Base-by-base conservation (phyloP, 2,888 invertebrate species). In the Loripinus fragilis region DNA sequence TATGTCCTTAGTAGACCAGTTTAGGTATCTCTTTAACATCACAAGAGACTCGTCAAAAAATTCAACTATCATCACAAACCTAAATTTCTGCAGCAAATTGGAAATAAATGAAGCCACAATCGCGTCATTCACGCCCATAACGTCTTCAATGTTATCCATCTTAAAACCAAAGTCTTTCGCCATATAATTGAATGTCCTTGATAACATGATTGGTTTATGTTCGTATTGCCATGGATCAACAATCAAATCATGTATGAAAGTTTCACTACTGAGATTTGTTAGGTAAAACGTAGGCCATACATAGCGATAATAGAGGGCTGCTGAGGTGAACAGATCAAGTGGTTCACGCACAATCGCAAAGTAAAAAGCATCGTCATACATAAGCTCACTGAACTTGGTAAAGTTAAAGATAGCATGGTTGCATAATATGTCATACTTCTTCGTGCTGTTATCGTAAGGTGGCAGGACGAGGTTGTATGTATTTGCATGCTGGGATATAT, bases 1-100 rank as follows among this genome's bases (percentile, higher is more conserved):
- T 17, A 72, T 45, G 35, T 72, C 72, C n/a, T 72, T 72, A 17
- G 48, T 42, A n/a, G 72, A 25, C 72, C 72, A 72, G 2, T 48
- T 28, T n/a, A 72, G 48, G 17, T 42, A 23, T 15, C 65, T 10
- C 23, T 50, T 64, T 20, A 72, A 33, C 48, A 72, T 23, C 25
- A 72, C 64, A 10, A 72, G 42, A 28, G 72, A 64, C 38, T 72
- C 72, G 45, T 72, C 72, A 33, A 72, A 45, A 23, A 5, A 38
- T 28, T 72, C 72, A 17, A 65, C 42, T 17, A 72, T 28, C 48
- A 72, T 42, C 20, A 72, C 72, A 23, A 72, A 38, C 1, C 23
- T 33, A 28, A 52, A 52, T 25, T 5, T 52, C 2, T 25, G 23
- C 52, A 28, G 23, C 15, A 52, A 28, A 8, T 52, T 25, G 12